Base-by-base conservation (phyloP, 2,113 vertebrate genomes). In the Equus quagga region DNA sequence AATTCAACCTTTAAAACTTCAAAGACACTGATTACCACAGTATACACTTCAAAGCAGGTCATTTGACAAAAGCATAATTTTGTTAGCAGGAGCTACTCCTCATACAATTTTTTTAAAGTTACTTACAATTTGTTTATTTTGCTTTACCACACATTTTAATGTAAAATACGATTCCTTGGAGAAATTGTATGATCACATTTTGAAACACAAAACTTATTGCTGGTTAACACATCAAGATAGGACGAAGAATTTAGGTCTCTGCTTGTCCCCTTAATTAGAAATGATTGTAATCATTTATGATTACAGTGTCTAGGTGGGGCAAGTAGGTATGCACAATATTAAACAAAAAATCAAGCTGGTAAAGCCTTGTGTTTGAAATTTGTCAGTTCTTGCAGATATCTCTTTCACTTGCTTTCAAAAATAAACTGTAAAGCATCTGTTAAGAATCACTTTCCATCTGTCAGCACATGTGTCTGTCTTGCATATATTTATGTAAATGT, bases 41-140 rank as follows among this genome's bases (percentile, higher is more conserved):
- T 23, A 73, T 94, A 75, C 44, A 62, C 62, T 67, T 87, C 54
- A 93, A 87, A 89, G 28, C 5, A 64, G 23, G 79, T 70, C n/a
- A 90, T 62, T 69, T 94, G 51, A 86, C 31, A 75, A 86, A 91
- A 28, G 17, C 21, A 72, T 58, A 72, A 72, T 95, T 97, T 94
- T 95, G 51, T 73, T 33, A 91, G 9, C 8, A 81, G 7, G 84
- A 58, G 80, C 2, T 23, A 44, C 72, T 88, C 54, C 28, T 82
- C 69, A 76, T 6, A 80, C 26, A 21, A 17, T 18, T 85, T 94
- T 89, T 12, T 6, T 44, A 60, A 84, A 81, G 23, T 72, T 93
- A 65, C 17, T 69, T 70, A 14, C 41, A 54, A 67, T 49, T 96
- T 89, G 33, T 83, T 72, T 73, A 23, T 73, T 76, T 75, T 69